A percentile compares a stretch with the other conserved stretches of the same genome.
phyloP scores from a whole-genome alignment of 2,113 vertebrate genomes.

The Eubucco bourcierii region DNA sequence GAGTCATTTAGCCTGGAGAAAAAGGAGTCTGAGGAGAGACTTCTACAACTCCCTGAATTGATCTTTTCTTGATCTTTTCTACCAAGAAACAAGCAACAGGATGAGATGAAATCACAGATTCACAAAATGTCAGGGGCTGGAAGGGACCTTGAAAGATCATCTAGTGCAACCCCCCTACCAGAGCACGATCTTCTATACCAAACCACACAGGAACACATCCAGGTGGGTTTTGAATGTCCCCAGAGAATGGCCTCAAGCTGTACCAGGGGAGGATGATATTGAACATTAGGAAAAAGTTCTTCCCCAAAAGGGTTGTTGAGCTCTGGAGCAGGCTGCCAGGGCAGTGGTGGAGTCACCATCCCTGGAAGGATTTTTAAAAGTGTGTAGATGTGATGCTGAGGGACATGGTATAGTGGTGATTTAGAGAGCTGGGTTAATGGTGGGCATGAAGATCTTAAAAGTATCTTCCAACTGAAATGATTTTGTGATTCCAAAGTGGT shows the following conservation, averaged over 20 bases:
- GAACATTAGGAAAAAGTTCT: neutral
- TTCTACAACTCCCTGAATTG: neutral
- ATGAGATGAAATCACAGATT: neutral
- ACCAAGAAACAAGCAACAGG: neutral
- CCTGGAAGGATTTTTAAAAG: neutral
- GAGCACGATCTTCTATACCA: too few relatives aligned
- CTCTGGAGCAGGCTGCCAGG: neutral
- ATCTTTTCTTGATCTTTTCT: too few relatives aligned
- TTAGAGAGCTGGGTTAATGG: neutral
- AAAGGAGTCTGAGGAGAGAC: neutral
- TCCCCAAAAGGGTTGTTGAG: neutral
- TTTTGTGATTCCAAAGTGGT: neutral
- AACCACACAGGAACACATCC: too few relatives aligned
- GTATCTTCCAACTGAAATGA: neutral
- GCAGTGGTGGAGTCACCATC: neutral
- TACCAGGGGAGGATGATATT: neutral
- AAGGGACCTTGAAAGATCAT: too few relatives aligned
- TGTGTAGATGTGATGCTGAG: neutral
- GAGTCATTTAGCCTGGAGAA: neutral
- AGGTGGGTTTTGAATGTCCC: too few relatives aligned
- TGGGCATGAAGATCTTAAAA: neutral
- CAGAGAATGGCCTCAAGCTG: neutral
- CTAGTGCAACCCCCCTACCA: too few relatives aligned
- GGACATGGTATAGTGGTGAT: neutral
- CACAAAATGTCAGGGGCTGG: too few relatives aligned